Percentiles rank a stretch among this genome's conserved stretches.
Conservation (phyloP, 37 sponge, comb jelly and placozoan genomes). For the Hexactinellida sp. region DNA sequence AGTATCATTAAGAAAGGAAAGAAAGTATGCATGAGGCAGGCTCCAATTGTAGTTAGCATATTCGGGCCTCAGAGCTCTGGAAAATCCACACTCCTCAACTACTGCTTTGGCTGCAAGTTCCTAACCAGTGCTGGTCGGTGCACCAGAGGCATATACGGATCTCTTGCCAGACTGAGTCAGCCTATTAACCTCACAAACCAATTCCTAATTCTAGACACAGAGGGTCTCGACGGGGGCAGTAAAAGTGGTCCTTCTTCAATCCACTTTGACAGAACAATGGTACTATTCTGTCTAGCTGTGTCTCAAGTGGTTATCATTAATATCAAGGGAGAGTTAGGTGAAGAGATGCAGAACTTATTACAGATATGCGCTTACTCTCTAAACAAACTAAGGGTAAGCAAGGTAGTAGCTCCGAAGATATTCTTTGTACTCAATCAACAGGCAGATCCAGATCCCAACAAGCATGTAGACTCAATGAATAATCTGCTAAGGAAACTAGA, state of each 20-base stretch:
- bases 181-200: background rate
- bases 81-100: background rate
- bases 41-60: constrained; percentile 9
- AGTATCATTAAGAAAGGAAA: background rate
- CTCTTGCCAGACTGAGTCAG: background rate
- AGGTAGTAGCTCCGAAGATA: background rate
- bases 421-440: constrained; percentile 12
- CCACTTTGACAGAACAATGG: constrained; percentile 13
- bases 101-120: background rate
- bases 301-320: background rate
- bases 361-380: constrained; percentile 1
- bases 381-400: background rate
- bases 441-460: background rate
- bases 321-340: background rate
- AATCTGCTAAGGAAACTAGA: background rate
- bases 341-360: background rate
- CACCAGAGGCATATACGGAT: background rate
- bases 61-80: background rate
- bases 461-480: background rate
- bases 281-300: background rate
- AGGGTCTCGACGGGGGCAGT: background rate
- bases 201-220: background rate
- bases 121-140: background rate
- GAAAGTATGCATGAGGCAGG: background rate
- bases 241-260: background rate